Percentiles rank a stretch among this genome's conserved stretches.
Conservation (phyloP, 2,113 vertebrate species). For the Sphyrna mokarran region DNA sequence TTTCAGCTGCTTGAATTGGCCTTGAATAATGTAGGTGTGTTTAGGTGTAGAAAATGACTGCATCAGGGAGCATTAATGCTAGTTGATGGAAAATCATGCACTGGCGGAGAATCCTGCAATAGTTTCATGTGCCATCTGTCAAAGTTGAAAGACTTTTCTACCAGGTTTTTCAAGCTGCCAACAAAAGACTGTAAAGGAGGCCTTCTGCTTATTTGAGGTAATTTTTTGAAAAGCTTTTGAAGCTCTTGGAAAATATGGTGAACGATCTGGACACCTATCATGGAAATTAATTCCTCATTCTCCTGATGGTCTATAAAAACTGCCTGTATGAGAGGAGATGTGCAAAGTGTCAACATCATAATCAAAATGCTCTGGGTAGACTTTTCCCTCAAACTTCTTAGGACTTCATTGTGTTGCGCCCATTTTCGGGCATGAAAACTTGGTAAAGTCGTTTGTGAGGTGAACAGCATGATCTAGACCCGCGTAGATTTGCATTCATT, state of each 20-base stretch:
- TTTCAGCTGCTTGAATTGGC: no score
- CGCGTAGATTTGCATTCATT: no score
- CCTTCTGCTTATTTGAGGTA: neutral
- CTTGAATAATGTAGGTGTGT: no score
- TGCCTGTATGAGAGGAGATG: neutral
- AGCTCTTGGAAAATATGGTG: neutral
- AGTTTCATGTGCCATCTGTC: neutral
- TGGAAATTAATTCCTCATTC: neutral
- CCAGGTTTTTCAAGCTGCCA: neutral
- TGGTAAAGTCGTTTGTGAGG: no score
- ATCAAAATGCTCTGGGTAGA: neutral
- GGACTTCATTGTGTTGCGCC: no score
- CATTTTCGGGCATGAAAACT: no score
- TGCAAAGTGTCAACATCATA: neutral
- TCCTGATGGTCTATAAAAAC: neutral
- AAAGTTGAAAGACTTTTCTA: neutral
- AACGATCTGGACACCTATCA: neutral
- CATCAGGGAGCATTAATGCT: no score
- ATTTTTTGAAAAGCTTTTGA: neutral
- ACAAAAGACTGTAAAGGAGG: neutral
- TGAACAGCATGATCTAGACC: no score
- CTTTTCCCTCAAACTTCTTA: no score
- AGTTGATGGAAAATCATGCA: no score
- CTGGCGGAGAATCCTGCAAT: neutral
- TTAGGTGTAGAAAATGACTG: no score